Evolutionary conservation across 1,140 invertebrate genomes (phyloP).

Genomic region (Bombus difficillimus): DNA sequence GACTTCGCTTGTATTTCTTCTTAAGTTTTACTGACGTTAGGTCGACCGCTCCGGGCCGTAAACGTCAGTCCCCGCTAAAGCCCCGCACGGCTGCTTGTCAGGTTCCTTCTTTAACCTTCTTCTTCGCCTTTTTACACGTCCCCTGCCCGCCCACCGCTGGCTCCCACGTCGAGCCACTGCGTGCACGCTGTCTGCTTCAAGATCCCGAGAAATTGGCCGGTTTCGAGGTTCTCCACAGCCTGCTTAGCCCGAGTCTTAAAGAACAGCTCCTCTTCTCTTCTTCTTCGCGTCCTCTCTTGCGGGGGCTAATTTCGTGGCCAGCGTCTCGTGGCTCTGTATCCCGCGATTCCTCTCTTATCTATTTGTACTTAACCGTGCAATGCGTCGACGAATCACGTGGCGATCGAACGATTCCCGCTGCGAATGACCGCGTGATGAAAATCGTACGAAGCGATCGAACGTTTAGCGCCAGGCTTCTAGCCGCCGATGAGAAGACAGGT

Average conservation of each 20-base stretch:
- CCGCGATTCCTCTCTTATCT: background rate
- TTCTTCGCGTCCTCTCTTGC: background rate
- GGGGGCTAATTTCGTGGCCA: background rate
- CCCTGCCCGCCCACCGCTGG: background rate
- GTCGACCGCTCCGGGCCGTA: slow-evolving; percentile 71
- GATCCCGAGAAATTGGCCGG: slow-evolving; percentile 4
- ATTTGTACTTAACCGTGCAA: background rate
- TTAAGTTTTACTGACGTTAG: slow-evolving; percentile 78
- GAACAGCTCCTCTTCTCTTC: background rate
- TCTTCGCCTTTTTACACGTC: slow-evolving; percentile 23
- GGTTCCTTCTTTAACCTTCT: slow-evolving; percentile 56
- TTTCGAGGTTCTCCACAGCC: background rate
- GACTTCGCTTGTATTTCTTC: slow-evolving; percentile 77
- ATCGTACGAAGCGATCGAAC: no score
- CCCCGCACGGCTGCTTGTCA: slow-evolving; percentile 46
- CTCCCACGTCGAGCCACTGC: background rate
- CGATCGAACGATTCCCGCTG: no score
- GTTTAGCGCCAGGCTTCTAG: no score
- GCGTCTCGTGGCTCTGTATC: background rate
- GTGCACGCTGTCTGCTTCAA: background rate
- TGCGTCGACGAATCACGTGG: background rate
- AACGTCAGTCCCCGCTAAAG: slow-evolving; percentile 73
- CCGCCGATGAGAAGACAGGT: no score
- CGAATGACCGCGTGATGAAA: no score
- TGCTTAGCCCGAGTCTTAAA: no score